phyloP scores from a whole-genome alignment of 2,113 vertebrate genomes.

The Sarotherodon lohbergeri region DNA sequence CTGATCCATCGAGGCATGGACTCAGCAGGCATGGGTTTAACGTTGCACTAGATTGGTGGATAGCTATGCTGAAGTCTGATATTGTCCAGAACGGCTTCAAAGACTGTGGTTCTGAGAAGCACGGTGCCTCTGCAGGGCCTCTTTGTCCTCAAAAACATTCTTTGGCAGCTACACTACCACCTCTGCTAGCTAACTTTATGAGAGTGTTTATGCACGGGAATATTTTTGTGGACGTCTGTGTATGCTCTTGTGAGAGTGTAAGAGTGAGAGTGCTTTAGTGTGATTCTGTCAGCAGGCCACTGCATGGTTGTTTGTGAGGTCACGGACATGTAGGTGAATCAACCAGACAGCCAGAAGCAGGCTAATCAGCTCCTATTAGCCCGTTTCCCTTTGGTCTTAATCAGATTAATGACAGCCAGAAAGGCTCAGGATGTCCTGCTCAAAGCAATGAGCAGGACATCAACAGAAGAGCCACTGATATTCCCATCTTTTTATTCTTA shows the following conservation, averaged over 20 bases:
- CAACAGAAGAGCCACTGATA: background rate
- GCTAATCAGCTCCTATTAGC: constrained; percentile 63
- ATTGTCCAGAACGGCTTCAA: background rate
- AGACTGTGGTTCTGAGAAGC: background rate
- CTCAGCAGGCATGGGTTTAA: background rate
- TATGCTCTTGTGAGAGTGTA: background rate
- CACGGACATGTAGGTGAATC: constrained; percentile 13
- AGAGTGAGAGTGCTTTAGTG: background rate
- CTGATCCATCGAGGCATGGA: background rate
- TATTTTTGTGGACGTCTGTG: background rate
- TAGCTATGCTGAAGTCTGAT: background rate
- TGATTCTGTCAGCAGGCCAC: background rate
- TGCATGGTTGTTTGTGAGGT: background rate
- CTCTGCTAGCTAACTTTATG: background rate
- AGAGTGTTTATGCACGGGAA: background rate
- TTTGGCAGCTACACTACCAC: background rate
- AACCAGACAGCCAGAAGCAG: constrained; percentile 36
- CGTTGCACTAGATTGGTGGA: background rate
- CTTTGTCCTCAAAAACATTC: background rate
- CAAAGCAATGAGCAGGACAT: constrained; percentile 15
- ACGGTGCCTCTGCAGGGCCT: background rate
- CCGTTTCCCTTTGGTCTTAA: constrained; percentile 51
- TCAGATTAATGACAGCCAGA: constrained; percentile 57
- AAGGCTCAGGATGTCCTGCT: constrained; percentile 26
- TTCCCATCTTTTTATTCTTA: background rate